Percentiles rank a stretch among this genome's conserved stretches.
phyloP scores from a whole-genome alignment of 64 coral and sea anemone genomes.

The Montipora capricornis region DNA sequence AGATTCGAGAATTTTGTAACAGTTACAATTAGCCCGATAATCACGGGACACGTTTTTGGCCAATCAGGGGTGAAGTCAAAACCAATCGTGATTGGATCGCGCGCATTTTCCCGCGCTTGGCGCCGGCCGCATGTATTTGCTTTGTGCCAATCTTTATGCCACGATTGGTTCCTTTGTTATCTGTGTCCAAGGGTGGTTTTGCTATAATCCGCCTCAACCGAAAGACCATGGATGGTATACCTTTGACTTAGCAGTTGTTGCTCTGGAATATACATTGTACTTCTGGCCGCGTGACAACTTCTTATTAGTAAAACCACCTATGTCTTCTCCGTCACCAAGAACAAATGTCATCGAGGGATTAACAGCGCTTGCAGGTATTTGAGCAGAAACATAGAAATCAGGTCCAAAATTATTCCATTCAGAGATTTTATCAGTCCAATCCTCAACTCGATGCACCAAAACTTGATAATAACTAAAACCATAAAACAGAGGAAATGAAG shows the following conservation, averaged over 20 bases:
- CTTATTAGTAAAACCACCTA: neutral
- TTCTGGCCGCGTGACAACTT: neutral
- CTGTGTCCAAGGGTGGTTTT: no score
- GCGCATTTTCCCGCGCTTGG: no score
- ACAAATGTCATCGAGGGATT: neutral
- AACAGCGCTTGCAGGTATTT: neutral
- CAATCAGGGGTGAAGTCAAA: no score
- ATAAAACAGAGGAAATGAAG: neutral
- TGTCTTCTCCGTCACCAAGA: conserved; percentile 2
- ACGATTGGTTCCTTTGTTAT: no score
- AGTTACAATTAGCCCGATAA: no score
- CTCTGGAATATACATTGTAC: conserved; percentile 51
- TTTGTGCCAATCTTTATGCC: no score
- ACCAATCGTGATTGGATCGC: no score
- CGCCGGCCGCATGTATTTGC: no score
- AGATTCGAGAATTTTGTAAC: no score
- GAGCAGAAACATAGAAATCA: neutral
- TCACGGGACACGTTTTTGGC: no score
- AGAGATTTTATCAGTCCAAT: neutral
- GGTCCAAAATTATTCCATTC: neutral
- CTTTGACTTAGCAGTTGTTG: neutral
- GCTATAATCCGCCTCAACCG: no score
- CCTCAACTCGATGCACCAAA: neutral
- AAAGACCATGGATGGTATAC: neutral
- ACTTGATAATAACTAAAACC: neutral